Conservation (phyloP, 2,113 vertebrate genomes). For the Lonchura striata region DNA sequence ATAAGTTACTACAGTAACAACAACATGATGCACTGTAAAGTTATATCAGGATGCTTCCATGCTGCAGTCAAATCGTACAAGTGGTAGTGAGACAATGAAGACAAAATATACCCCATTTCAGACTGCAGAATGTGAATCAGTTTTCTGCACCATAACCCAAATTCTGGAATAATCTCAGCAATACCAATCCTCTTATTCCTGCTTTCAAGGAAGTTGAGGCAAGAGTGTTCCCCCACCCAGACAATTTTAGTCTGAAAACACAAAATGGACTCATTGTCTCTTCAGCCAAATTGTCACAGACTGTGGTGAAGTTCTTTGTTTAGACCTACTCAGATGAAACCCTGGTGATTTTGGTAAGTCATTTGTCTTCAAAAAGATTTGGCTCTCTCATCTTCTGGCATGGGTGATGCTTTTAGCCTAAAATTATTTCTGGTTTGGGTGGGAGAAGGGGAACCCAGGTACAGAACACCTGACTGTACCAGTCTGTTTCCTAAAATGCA, state of each 20-base stretch:
- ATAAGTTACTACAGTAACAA: slow-evolving; percentile 51
- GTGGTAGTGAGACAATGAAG: neutral
- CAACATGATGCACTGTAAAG: slow-evolving; percentile 8
- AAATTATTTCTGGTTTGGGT: neutral
- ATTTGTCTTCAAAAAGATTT: slow-evolving; percentile 26
- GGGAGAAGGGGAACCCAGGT: slow-evolving; percentile 11
- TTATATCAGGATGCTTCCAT: slow-evolving; percentile 33
- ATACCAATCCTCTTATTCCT: slow-evolving; percentile 39
- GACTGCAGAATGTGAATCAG: neutral
- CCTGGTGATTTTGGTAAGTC: neutral
- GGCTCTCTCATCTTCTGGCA: slow-evolving; percentile 48
- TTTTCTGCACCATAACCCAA: slow-evolving; percentile 11
- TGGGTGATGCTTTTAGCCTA: slow-evolving; percentile 16
- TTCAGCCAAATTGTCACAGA: slow-evolving; percentile 7
- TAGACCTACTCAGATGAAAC: neutral
- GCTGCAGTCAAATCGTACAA: slow-evolving; percentile 23
- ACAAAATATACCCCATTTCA: neutral
- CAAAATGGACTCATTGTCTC: slow-evolving; percentile 13
- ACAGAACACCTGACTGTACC: slow-evolving; percentile 32
- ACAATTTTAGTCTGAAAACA: slow-evolving; percentile 54
- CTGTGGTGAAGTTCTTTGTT: neutral
- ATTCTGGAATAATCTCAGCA: slow-evolving; percentile 11
- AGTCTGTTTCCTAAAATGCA: slow-evolving; percentile 51
- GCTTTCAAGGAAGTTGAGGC: slow-evolving; percentile 54
- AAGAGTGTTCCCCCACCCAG: slow-evolving; percentile 31